Conservation (phyloP, 2,797 vertebrate genomes). For the Chelidonichthys spinosus region DNA sequence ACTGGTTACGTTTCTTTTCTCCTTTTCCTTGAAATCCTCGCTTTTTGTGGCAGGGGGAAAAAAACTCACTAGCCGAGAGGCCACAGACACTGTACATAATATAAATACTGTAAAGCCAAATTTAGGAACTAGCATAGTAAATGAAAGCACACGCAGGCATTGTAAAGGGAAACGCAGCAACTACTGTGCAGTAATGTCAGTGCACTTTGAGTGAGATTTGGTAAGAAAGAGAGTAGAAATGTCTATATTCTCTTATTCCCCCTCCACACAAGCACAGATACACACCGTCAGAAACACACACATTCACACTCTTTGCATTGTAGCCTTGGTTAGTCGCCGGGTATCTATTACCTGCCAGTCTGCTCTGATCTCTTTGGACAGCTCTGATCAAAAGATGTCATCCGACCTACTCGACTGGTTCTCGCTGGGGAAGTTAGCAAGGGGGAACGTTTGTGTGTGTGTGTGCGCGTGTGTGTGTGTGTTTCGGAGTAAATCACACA, state of each 20-base stretch:
- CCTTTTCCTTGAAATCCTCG: constrained; percentile 7
- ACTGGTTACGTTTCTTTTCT: neutral
- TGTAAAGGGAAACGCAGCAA: constrained; percentile 83
- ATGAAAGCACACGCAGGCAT: constrained; percentile 7
- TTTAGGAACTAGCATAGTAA: constrained; percentile 71
- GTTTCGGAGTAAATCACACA: constrained; percentile 82
- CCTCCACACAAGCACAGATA: constrained; percentile 9
- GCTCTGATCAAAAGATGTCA: constrained; percentile 99
- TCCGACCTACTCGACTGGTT: constrained; percentile 90
- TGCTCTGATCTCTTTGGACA: constrained; percentile 99
- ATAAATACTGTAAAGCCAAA: constrained; percentile 54
- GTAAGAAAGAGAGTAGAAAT: constrained; percentile 83
- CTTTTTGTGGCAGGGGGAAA: constrained; percentile 36
- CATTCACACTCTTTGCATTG: constrained; percentile 34
- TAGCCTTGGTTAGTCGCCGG: constrained; percentile 87
- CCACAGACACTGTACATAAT: no score
- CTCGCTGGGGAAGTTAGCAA: constrained; percentile 73
- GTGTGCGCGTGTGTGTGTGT: constrained; percentile 37
- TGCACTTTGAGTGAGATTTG: constrained; percentile 86
- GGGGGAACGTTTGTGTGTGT: constrained; percentile 42
- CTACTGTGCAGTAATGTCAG: constrained; percentile 90
- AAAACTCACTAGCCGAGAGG: constrained; percentile 70
- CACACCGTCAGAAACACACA: constrained; percentile 30
- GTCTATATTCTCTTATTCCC: constrained; percentile 84
- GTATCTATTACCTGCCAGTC: constrained; percentile 99